A percentile compares a stretch with the other conserved stretches of the same genome.
These are phyloP conservation scores for Smithornis capensis DNA, from an alignment of 2,113 vertebrate species.

Conservation along the genomic window DNA sequence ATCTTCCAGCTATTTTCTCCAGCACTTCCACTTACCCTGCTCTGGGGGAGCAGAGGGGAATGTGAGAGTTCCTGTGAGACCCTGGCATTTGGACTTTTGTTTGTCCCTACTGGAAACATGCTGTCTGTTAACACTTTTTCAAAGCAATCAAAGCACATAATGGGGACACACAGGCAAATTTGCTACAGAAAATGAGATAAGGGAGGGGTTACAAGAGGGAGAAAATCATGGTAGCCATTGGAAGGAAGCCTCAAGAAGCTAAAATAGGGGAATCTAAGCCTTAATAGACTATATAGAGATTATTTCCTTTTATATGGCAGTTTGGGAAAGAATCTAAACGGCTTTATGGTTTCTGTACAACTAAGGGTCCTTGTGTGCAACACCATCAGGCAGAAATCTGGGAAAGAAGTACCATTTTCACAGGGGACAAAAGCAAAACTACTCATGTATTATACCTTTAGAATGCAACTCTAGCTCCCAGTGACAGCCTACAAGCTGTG, in stretches of 20 bases:
- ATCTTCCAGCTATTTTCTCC: neutral
- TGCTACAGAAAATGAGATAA: neutral
- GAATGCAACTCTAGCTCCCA: neutral
- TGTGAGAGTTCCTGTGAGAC: neutral
- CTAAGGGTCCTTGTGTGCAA: neutral
- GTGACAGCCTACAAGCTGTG: neutral
- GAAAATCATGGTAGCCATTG: neutral
- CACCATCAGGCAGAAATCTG: neutral
- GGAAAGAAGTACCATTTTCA: neutral
- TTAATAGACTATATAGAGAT: neutral
- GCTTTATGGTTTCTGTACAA: neutral
- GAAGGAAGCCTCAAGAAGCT: neutral
- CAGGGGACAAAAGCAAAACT: neutral
- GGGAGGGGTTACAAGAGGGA: neutral
- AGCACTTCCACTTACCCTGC: neutral
- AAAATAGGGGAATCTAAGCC: neutral
- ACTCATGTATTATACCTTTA: neutral
- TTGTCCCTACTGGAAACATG: neutral
- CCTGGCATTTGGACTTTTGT: slow-evolving; percentile 26
- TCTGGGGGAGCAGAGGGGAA: neutral
- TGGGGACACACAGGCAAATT: neutral
- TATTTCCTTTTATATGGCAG: neutral
- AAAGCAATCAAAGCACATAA: neutral
- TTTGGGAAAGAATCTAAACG: neutral
- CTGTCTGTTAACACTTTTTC: neutral